Base-by-base conservation (phyloP, 2,797 vertebrate genomes). In the Typhlichthys eigenmanni region DNA sequence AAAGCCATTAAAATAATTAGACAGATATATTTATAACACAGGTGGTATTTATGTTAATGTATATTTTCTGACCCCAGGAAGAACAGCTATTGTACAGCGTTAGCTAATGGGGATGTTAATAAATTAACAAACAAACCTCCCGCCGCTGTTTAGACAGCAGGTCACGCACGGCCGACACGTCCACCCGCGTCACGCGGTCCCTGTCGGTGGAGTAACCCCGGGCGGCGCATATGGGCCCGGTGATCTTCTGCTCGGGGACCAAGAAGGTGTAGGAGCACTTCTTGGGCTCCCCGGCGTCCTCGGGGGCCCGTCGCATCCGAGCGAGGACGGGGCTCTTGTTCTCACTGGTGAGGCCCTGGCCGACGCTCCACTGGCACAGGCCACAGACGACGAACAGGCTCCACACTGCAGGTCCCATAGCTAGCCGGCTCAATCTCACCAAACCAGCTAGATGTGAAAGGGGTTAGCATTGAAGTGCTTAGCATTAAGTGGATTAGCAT, bases 171-270 rank as follows among this genome's bases (percentile, higher is more conserved):
- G 94, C 91, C 43, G 97, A 95, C 6, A 98, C 92, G 71, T 98
- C 96, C 89, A 96, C 91, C 61, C 92, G 94, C 0, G 95, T 97
- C 79, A 98, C 93, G 45, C 96, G 88, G 3, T 97, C 95, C 64
- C 93, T 95, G 51, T 95, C 94, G 0, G 86, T 69, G 0, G 89
- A 85, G 12, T 83, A 89, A 2, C 95, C 96, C 0, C 94, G 94
- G 60, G 93, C 94, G 47, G 96, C 95, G 0, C 97, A 98, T 58
- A 98, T 97, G 2, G 97, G 96, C 48, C 97, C 96, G 2, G 95
- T 98, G 84, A 98, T 96, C 87, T 95, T 98, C 79, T 98, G 96
- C 82, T 98, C 95, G 0, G 97, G 97, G 5, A 98, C 95, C 89
- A 98, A 86, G 82, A 99, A 99, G 1, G 97, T 98, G 80, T 98